Evolutionary conservation across 2,797 vertebrate species (phyloP).

Genomic region (Amphiprion clarkii): DNA sequence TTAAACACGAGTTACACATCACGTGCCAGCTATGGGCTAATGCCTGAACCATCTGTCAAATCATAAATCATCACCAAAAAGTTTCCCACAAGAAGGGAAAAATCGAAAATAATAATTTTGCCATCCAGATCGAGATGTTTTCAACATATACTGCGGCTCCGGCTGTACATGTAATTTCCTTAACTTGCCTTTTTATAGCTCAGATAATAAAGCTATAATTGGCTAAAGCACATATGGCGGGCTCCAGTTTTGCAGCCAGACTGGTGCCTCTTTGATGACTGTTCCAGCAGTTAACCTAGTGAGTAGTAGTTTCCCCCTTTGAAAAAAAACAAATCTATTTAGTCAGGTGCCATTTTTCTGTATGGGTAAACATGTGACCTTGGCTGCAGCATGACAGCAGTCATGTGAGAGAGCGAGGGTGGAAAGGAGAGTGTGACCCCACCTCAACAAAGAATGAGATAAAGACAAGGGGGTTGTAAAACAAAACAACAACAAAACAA

Average conservation of each 20-base stretch:
- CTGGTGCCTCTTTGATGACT: constrained; percentile 66
- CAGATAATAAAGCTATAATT: constrained; percentile 55
- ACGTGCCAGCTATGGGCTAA: neutral
- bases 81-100: constrained; percentile 32
- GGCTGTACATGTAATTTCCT: constrained; percentile 63
- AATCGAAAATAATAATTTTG: constrained; percentile 22
- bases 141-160: constrained; percentile 19
- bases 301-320: constrained; percentile 46
- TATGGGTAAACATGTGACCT: constrained; percentile 66
- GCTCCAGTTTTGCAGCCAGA: constrained; percentile 46
- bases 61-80: constrained; percentile 27
- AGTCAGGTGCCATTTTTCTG: constrained; percentile 68
- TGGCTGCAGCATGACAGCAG: constrained; percentile 34
- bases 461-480: constrained; percentile 25
- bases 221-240: constrained; percentile 33
- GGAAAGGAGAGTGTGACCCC: constrained; percentile 11
- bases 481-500: neutral
- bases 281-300: constrained; percentile 55
- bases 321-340: constrained; percentile 33
- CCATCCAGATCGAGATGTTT: neutral
- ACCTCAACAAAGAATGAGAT: constrained; percentile 28
- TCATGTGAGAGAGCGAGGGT: constrained; percentile 62
- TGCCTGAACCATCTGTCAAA: constrained; percentile 13
- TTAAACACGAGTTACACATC: neutral
- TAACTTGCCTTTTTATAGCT: constrained; percentile 58